phyloP scores from a whole-genome alignment of 1,140 invertebrate genomes.

The Harpegnathos saltator region DNA sequence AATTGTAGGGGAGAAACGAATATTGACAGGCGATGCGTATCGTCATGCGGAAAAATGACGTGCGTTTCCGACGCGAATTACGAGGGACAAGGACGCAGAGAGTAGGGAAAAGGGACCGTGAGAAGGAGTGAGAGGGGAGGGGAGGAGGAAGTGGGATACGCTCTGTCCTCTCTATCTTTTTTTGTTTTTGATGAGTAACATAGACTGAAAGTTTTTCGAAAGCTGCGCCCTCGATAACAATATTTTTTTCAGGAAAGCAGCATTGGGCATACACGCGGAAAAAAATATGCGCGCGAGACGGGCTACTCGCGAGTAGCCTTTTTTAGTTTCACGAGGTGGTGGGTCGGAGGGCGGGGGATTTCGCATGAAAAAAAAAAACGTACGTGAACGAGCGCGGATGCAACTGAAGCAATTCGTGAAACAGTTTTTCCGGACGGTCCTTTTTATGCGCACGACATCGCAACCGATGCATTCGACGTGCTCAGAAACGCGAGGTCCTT shows the following conservation, averaged over 20 bases:
- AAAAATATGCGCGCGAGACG: constrained; percentile 43
- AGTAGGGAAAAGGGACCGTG: not conserved
- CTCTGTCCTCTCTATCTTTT: not conserved
- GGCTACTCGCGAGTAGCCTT: constrained; percentile 10
- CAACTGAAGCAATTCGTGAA: constrained; percentile 37
- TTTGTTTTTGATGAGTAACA: constrained; percentile 47
- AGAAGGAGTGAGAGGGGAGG: not conserved
- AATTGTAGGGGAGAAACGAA: constrained; percentile 46
- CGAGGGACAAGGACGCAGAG: constrained; percentile 27
- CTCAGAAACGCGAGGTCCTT: constrained; percentile 35
- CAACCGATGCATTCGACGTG: constrained; percentile 30
- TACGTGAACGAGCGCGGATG: not conserved
- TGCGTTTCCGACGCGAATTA: constrained; percentile 50
- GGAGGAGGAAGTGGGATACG: too few species aligned
- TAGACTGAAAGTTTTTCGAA: constrained; percentile 44
- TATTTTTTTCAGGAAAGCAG: constrained; percentile 53
- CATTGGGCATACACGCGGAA: constrained; percentile 11
- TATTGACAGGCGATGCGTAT: constrained; percentile 41
- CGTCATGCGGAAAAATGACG: constrained; percentile 51
- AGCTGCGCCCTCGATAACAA: constrained; percentile 46
- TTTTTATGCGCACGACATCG: constrained; percentile 38
- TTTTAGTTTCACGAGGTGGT: constrained; percentile 4
- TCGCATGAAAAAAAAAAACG: not conserved
- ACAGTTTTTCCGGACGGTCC: constrained; percentile 22
- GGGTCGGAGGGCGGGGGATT: too few species aligned